Evolutionary conservation across 2,113 vertebrate species (phyloP).

Genomic region (Fulica atra): DNA sequence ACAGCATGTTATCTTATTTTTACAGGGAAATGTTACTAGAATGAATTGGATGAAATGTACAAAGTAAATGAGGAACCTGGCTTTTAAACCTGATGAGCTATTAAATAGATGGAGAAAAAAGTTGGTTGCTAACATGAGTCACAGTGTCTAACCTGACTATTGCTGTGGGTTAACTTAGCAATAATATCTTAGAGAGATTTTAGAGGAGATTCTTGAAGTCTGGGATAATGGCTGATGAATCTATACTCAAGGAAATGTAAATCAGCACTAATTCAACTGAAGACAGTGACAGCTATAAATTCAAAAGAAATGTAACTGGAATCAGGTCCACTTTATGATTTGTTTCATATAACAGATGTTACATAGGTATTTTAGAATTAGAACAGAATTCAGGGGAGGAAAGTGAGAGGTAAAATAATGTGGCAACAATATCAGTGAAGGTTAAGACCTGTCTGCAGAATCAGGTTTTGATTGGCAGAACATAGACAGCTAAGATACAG

Average conservation of each 20-base stretch:
- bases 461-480: neutral
- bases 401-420: neutral
- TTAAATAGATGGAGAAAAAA: neutral
- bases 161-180: neutral
- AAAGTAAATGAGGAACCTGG: neutral
- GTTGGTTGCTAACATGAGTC: neutral
- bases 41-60: conserved; percentile 14
- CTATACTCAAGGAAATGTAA: neutral
- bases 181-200: neutral
- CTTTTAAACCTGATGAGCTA: conserved; percentile 21
- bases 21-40: neutral
- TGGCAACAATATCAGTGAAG: neutral
- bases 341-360: neutral
- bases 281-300: neutral
- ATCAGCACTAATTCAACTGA: neutral
- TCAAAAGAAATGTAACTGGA: neutral
- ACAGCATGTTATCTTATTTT: conserved; percentile 31
- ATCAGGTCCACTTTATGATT: neutral
- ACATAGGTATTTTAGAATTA: neutral
- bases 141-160: neutral
- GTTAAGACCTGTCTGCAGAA: neutral
- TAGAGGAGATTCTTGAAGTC: neutral
- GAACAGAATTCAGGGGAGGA: neutral
- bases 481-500: neutral
- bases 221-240: neutral